Conservation (phyloP, 2,113 vertebrate genomes). For the Thinocorus orbignyianus region DNA sequence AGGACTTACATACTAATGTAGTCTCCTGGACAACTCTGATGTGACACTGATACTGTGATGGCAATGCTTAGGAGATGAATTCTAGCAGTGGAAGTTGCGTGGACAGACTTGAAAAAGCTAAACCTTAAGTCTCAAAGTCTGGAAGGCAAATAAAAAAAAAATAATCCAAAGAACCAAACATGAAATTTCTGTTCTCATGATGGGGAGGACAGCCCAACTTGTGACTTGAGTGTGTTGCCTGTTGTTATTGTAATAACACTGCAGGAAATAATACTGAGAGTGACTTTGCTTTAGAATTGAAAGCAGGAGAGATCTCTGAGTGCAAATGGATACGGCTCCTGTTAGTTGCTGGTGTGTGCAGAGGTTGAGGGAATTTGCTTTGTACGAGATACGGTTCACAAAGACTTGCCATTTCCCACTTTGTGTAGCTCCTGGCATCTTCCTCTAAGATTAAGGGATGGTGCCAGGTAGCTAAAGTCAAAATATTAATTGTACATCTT, state of each 20-base stretch:
- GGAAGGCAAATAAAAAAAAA: not conserved
- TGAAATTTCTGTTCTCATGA: not conserved
- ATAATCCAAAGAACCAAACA: too few relatives aligned
- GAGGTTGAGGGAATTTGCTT: slow-evolving; percentile 23
- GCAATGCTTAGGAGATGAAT: not conserved
- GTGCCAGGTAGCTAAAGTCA: not conserved
- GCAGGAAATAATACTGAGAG: not conserved
- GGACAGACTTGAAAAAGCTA: not conserved
- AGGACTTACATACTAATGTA: not conserved
- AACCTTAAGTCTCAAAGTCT: not conserved
- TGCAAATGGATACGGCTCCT: not conserved
- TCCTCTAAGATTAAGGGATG: not conserved
- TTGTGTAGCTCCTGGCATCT: not conserved
- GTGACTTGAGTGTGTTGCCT: not conserved
- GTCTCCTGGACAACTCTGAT: not conserved
- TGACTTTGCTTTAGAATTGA: not conserved
- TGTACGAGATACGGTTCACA: not conserved
- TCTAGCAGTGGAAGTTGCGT: not conserved
- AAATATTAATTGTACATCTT: not conserved
- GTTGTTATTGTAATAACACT: not conserved
- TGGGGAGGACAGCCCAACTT: not conserved
- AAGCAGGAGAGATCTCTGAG: not conserved
- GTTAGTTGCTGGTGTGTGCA: not conserved
- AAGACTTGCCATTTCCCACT: not conserved
- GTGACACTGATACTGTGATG: not conserved